Base-by-base conservation (phyloP, 2,797 vertebrate species). In the Anomalospiza imberbis region DNA sequence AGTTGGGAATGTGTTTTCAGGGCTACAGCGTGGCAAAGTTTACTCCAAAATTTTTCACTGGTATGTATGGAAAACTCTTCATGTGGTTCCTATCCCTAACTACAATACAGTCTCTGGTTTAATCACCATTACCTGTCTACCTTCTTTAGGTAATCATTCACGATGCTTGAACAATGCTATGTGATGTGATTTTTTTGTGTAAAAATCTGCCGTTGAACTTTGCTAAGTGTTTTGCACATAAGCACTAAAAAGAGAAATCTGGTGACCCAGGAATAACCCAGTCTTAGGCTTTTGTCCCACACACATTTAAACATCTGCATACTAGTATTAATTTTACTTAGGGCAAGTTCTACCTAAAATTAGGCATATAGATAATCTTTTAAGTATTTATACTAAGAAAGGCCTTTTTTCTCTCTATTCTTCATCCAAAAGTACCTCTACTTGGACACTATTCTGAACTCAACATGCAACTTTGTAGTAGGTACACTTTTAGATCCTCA, bases 381-480 rank as follows among this genome's bases (percentile, higher is more conserved):
- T 60, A 31, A 6, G 4, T 22, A 63, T 68, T 86, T 20, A 7
- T 40, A 53, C 3, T 31, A 62, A 58, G 48, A 85, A 77, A 12
- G 17, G 5, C 9, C 4, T 72, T 3, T 44, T 7, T 24, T 79
- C 6, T 75, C 4, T 50, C 15, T 58, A 2, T 20, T 82, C 16
- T 74, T 92, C 25, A 71, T 71, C 13, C 9, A 74, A 31, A 10
- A 60, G 1, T 40, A 67, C 13, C 10, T 22, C 36, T 45, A 7
- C n/a, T 61, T 62, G 40, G 11, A 45, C 12, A 22, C 17, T 28
- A 42, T 42, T 51, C 32, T 16, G n/a, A 48, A 58, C 13, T 75
- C 31, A 60, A 47, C 8, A 40, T 17, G 9, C 0, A 6, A 19
- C 1, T 5, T 44, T 7, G 0, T 16, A 45, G 13, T 40, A 29